A percentile compares a stretch with the other conserved stretches of the same genome.
These are phyloP conservation scores for Melopsittacus undulatus DNA, from an alignment of 2,797 vertebrate genomes.

Conservation along the genomic window DNA sequence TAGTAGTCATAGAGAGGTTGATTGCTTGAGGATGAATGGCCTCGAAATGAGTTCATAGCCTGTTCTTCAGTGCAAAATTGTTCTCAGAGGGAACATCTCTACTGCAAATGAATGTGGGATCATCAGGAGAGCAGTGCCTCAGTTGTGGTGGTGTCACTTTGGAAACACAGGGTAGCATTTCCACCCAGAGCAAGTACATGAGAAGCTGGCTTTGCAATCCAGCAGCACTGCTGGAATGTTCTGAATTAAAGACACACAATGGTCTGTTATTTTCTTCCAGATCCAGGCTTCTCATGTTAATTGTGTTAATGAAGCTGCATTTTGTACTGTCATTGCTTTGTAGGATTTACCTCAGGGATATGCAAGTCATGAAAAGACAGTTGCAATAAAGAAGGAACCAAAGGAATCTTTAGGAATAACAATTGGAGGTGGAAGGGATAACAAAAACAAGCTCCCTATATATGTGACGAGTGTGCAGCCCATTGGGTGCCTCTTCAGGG, in stretches of 20 bases:
- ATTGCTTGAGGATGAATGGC: not conserved
- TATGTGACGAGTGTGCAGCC: constrained; percentile 94
- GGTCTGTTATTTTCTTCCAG: not conserved
- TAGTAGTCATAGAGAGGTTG: not conserved
- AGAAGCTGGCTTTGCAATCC: not conserved
- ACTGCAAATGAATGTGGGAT: not conserved
- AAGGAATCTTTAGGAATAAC: constrained; percentile 92
- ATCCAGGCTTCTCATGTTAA: not conserved
- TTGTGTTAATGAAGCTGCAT: not conserved
- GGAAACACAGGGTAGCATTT: not conserved
- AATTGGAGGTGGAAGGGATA: constrained; percentile 90
- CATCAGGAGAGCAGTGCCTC: not conserved
- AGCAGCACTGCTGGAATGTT: not conserved
- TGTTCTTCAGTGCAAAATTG: not conserved
- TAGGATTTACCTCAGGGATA: constrained; percentile 89
- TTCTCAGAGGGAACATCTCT: not conserved
- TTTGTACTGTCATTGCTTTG: not conserved
- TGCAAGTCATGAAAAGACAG: constrained; percentile 86
- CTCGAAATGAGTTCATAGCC: not conserved
- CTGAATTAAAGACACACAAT: not conserved
- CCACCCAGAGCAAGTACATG: not conserved
- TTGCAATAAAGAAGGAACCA: constrained; percentile 90
- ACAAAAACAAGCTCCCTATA: constrained; percentile 87
- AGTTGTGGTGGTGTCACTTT: not conserved
- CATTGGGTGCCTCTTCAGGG: constrained; percentile 89